These are phyloP conservation scores for Phyllotis vaccarum DNA, from an alignment of 2,797 vertebrate species.

Conservation along the genomic window DNA sequence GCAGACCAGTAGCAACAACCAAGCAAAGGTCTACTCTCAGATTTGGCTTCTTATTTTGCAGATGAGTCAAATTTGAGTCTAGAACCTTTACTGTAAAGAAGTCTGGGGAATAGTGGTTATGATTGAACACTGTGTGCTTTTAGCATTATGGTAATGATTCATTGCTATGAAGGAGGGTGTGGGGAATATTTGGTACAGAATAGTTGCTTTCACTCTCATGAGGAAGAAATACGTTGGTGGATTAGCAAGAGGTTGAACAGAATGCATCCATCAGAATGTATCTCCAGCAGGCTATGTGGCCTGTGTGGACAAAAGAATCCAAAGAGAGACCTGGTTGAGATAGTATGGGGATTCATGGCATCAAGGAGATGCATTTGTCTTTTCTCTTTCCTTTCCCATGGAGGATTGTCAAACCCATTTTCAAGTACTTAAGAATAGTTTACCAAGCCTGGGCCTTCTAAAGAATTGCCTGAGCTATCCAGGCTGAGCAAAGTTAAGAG, in stretches of 20 bases:
- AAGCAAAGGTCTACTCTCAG: not conserved
- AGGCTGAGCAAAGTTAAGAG: not conserved
- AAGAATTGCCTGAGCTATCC: not conserved
- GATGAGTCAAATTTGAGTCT: not conserved
- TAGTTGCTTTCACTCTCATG: not conserved
- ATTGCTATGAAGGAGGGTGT: not conserved
- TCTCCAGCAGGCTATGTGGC: not conserved
- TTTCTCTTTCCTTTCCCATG: not conserved
- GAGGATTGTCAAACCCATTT: not conserved
- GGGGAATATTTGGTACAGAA: not conserved
- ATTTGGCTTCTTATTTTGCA: not conserved
- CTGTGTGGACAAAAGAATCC: not conserved
- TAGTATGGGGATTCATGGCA: not conserved
- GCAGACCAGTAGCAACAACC: not conserved
- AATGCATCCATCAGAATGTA: not conserved
- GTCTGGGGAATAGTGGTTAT: not conserved
- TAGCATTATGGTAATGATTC: not conserved
- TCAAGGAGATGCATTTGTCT: not conserved
- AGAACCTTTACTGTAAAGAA: not conserved
- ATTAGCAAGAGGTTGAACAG: not conserved
- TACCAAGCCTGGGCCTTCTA: rapidly evolving
- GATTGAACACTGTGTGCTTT: not conserved
- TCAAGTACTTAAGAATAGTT: not conserved
- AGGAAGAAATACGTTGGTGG: not conserved
- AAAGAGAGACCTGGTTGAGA: not conserved